phyloP scores from a whole-genome alignment of 2,888 invertebrate species.

The Drosophila falleni region DNA sequence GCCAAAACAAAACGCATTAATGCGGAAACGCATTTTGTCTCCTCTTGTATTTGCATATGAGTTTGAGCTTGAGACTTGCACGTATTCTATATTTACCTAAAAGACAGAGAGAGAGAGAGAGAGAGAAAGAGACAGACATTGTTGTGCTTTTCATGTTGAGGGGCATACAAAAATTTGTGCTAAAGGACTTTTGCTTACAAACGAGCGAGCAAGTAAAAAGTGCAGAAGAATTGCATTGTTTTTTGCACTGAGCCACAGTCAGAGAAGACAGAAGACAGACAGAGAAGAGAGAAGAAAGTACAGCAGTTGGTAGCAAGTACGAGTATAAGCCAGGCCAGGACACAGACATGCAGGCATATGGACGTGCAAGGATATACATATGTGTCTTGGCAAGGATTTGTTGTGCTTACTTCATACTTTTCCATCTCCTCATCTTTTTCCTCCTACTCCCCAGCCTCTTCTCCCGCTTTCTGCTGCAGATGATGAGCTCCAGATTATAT shows the following conservation, averaged over 20 bases:
- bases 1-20: conserved; percentile 79
- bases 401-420: conserved; percentile 27
- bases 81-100: conserved; percentile 69
- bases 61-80: conserved; percentile 56
- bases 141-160: conserved; percentile 77
- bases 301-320: conserved; percentile 18
- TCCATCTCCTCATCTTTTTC: background rate
- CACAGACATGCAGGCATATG: conserved; percentile 45
- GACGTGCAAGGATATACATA: conserved; percentile 58
- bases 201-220: conserved; percentile 77
- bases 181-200: conserved; percentile 79
- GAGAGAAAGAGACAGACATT: conserved; percentile 18
- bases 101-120: conserved; percentile 23
- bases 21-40: conserved; percentile 78
- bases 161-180: conserved; percentile 70
- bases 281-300: too few relatives aligned
- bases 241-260: conserved; percentile 33
- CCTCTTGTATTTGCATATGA: conserved; percentile 67
- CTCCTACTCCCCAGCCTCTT: background rate
- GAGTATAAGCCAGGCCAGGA: conserved; percentile 52
- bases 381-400: conserved; percentile 72
- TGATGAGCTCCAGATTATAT: conserved; percentile 75
- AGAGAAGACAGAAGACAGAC: background rate
- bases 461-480: conserved; percentile 37
- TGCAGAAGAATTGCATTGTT: conserved; percentile 81